These are phyloP conservation scores for Sinella curviseta DNA, from an alignment of 1,140 invertebrate species.

Conservation along the genomic window DNA sequence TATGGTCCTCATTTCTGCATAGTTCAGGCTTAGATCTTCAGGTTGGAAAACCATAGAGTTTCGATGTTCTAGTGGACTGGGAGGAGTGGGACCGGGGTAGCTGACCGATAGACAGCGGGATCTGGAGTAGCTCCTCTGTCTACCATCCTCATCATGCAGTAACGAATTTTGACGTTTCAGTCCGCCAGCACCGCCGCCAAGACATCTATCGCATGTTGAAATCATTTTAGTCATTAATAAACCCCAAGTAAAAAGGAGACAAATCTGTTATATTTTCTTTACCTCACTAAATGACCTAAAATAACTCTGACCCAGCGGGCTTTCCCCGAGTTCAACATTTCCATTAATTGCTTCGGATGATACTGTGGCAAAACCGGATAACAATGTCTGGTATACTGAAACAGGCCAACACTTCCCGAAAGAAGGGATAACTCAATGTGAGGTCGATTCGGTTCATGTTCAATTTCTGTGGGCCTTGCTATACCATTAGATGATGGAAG, in stretches of 20 bases:
- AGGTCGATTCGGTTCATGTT: constrained; percentile 36
- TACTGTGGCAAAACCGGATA: constrained; percentile 98
- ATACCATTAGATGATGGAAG: constrained; percentile 25
- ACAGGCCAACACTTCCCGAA: constrained; percentile 47
- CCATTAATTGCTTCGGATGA: constrained; percentile 98
- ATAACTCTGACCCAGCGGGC: constrained; percentile 97
- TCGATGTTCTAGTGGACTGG: constrained; percentile 61
- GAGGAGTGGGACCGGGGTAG: constrained; percentile 63
- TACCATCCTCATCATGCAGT: constrained; percentile 63
- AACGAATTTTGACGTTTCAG: constrained; percentile 54
- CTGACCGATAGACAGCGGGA: constrained; percentile 85
- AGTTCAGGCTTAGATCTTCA: constrained; percentile 87
- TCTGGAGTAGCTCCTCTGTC: constrained; percentile 74
- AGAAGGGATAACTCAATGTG: constrained; percentile 44
- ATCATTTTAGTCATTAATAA: neutral
- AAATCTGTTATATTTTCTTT: too few relatives aligned
- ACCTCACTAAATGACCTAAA: constrained; percentile 85
- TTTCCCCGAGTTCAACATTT: constrained; percentile 97
- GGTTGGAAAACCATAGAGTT: constrained; percentile 67
- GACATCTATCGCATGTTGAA: constrained; percentile 36
- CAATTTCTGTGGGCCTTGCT: constrained; percentile 28
- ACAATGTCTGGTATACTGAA: constrained; percentile 64
- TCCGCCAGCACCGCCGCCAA: constrained; percentile 31
- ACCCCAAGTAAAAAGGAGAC: too few relatives aligned
- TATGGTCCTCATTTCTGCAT: constrained; percentile 93